Evolutionary conservation across 2,797 vertebrate species (phyloP).

Genomic region (Phylloscopus collybita): DNA sequence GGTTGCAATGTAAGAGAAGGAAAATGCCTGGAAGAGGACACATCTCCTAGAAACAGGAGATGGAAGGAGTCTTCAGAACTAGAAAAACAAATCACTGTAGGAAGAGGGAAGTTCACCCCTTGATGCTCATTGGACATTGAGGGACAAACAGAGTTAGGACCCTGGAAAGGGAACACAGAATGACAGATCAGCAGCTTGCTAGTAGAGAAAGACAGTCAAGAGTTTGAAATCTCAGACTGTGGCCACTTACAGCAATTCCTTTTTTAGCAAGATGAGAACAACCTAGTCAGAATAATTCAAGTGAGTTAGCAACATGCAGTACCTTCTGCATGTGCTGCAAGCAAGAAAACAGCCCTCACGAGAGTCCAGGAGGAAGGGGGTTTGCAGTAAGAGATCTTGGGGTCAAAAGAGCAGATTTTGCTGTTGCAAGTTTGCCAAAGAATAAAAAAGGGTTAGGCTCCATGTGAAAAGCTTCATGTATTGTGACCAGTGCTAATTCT

Average conservation of each 20-base stretch:
- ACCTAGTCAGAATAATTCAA: neutral
- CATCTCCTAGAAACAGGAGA: neutral
- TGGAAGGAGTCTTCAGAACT: neutral
- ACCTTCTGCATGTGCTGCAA: neutral
- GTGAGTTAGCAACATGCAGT: neutral
- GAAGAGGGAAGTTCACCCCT: neutral
- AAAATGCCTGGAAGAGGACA: neutral
- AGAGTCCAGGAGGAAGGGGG: neutral
- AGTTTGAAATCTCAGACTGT: neutral
- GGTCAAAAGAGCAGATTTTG: neutral
- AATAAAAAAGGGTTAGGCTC: neutral
- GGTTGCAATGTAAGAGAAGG: neutral
- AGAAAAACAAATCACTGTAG: neutral
- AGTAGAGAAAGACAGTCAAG: neutral
- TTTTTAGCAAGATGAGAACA: conserved; percentile 15
- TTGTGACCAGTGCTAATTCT: neutral
- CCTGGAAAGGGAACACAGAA: neutral
- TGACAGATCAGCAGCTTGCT: neutral
- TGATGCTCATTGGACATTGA: neutral
- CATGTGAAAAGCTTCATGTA: neutral
- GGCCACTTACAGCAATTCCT: neutral
- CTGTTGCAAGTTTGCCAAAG: neutral
- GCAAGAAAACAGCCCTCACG: neutral
- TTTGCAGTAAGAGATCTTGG: neutral
- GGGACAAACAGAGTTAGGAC: neutral